Conservation (phyloP, 1,140 invertebrate species). For the Drosophila bifasciata region DNA sequence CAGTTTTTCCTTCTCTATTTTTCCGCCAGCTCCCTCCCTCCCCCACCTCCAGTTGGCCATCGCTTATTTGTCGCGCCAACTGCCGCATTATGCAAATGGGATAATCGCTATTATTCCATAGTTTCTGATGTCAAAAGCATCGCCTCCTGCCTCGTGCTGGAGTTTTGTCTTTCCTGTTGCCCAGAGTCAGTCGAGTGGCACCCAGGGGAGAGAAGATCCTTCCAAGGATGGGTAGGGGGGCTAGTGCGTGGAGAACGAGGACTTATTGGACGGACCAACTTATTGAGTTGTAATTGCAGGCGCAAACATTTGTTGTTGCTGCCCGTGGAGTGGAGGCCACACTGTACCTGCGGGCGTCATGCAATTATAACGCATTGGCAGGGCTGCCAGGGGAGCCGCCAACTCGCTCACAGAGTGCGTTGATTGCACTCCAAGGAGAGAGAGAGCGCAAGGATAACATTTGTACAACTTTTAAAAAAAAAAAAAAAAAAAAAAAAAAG, state of each 20-base stretch:
- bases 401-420: neutral
- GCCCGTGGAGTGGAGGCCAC: constrained; percentile 30
- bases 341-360: constrained; percentile 61
- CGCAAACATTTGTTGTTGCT: constrained; percentile 43
- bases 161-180: constrained; percentile 33
- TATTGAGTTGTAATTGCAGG: constrained; percentile 78
- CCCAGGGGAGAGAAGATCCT: too few species aligned
- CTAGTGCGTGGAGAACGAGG: neutral
- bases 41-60: constrained; percentile 24
- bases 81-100: constrained; percentile 83
- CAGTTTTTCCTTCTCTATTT: constrained; percentile 29
- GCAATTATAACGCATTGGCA: constrained; percentile 66
- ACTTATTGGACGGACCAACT: constrained; percentile 62
- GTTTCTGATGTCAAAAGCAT: constrained; percentile 78
- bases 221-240: too few species aligned
- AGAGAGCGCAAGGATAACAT: too few species aligned
- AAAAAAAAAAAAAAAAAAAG: too few species aligned
- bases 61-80: constrained; percentile 79
- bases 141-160: neutral
- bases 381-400: constrained; percentile 13
- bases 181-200: too few species aligned
- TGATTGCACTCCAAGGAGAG: too few species aligned
- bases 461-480: too few species aligned
- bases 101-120: constrained; percentile 83
- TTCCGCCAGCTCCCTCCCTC: constrained; percentile 10